These are phyloP conservation scores for Cephus pulcher DNA, from an alignment of 2,888 invertebrate genomes.

Conservation along the genomic window DNA sequence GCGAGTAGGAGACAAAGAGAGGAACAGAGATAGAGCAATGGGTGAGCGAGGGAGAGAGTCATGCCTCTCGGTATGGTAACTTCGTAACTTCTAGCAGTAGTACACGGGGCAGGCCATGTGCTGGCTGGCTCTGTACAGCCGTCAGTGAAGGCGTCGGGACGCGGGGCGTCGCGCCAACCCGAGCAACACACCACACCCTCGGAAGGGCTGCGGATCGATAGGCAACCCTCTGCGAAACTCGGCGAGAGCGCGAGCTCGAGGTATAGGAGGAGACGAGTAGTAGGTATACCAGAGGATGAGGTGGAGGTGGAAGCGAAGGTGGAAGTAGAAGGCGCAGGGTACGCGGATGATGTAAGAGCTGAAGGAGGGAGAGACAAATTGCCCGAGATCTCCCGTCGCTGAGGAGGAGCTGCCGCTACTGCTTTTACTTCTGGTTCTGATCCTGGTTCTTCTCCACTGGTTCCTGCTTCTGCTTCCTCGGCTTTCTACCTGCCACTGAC, in stretches of 20 bases:
- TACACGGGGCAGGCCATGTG: slow-evolving; percentile 9
- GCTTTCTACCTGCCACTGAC: slow-evolving; percentile 22
- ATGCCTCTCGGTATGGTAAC: background rate
- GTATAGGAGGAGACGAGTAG: slow-evolving; percentile 25
- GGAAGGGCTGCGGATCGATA: slow-evolving; percentile 42
- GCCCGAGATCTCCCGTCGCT: slow-evolving; percentile 37
- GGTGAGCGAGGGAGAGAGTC: background rate
- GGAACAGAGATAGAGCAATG: background rate
- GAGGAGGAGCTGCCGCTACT: slow-evolving; percentile 14
- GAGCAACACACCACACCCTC: slow-evolving; percentile 37
- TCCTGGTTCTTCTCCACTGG: background rate
- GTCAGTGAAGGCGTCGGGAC: slow-evolving; percentile 6
- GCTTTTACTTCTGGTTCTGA: slow-evolving; percentile 11
- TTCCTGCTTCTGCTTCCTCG: slow-evolving; percentile 13
- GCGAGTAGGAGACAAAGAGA: background rate
- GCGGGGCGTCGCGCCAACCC: slow-evolving; percentile 24
- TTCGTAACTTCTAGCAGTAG: background rate
- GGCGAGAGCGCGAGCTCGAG: slow-evolving; percentile 30
- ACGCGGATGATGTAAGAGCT: slow-evolving; percentile 22
- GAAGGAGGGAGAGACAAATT: slow-evolving; percentile 44
- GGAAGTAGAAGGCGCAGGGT: slow-evolving; percentile 18
- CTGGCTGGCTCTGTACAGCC: slow-evolving; percentile 1
- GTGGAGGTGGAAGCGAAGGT: background rate
- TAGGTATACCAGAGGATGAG: slow-evolving; percentile 1
- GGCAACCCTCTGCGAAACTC: slow-evolving; percentile 35